Evolutionary conservation across 2,113 vertebrate species (phyloP).

Genomic region (Corythornis vintsioides): DNA sequence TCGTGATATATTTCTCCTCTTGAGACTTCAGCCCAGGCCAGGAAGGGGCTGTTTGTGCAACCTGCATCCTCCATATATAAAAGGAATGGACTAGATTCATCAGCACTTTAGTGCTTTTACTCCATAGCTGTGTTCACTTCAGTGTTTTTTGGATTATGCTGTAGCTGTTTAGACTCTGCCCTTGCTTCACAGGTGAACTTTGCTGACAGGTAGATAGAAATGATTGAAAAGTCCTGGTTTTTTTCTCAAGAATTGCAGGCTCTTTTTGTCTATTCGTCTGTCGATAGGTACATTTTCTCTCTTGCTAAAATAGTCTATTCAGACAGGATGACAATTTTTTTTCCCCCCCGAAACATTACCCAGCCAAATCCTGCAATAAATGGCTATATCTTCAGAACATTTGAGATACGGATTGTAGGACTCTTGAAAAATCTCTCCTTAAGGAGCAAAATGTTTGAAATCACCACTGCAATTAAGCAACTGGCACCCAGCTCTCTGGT

Average conservation of each 20-base stretch:
- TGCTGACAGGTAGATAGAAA: conserved; percentile 24
- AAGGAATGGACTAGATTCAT: conserved; percentile 17
- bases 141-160: conserved; percentile 48
- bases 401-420: conserved; percentile 52
- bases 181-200: conserved; percentile 30
- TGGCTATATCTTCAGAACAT: conserved; percentile 19
- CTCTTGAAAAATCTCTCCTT: conserved; percentile 54
- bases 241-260: background rate
- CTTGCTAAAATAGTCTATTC: conserved; percentile 34
- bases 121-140: background rate
- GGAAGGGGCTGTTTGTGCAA: background rate
- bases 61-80: background rate
- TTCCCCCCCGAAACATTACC: conserved; percentile 34
- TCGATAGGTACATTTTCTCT: conserved; percentile 12
- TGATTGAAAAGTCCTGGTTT: conserved; percentile 20
- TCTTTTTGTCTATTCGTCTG: conserved; percentile 37
- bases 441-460: conserved; percentile 48
- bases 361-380: conserved; percentile 45
- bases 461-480: conserved; percentile 7
- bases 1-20: background rate
- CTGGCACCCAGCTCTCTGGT: background rate
- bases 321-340: conserved; percentile 41
- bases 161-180: conserved; percentile 23
- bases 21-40: background rate
- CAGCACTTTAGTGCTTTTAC: conserved; percentile 2